phyloP scores from a whole-genome alignment of 2,113 vertebrate genomes.

The Pyrgilauda ruficollis region DNA sequence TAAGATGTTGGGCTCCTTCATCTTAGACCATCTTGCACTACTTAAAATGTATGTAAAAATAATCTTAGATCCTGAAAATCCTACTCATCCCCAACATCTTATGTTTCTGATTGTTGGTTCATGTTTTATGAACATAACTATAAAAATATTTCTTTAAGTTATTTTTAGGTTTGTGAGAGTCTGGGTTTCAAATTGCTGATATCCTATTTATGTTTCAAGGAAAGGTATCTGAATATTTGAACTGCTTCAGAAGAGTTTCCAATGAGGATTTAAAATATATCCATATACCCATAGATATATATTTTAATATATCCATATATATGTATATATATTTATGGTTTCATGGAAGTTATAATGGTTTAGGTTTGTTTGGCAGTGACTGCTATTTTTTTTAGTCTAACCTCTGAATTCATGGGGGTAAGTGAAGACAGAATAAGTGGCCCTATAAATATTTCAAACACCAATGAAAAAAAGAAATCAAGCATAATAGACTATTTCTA shows the following conservation, averaged over 20 bases:
- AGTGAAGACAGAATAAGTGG: background rate
- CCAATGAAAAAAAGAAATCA: background rate
- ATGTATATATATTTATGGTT: background rate
- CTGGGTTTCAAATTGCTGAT: background rate
- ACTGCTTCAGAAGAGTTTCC: background rate
- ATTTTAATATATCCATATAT: background rate
- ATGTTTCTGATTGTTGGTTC: conserved; percentile 28
- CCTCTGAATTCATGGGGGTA: background rate
- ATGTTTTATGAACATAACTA: conserved; percentile 37
- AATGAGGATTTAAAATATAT: background rate
- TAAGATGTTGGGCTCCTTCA: conserved; percentile 42
- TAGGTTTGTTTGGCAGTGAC: background rate
- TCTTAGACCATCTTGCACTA: conserved; percentile 24
- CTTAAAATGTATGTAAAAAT: conserved; percentile 41
- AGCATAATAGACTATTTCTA: background rate
- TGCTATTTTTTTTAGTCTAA: background rate
- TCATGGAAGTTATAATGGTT: background rate
- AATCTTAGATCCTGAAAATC: conserved; percentile 5
- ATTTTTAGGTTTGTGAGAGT: background rate
- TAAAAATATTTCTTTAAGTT: conserved; percentile 4
- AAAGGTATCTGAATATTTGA: background rate
- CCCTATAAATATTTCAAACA: background rate
- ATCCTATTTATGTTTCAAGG: background rate
- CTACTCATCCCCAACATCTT: background rate
- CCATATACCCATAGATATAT: background rate